Base-by-base conservation (phyloP, 1,140 invertebrate genomes). In the Palaemon carinicauda region DNA sequence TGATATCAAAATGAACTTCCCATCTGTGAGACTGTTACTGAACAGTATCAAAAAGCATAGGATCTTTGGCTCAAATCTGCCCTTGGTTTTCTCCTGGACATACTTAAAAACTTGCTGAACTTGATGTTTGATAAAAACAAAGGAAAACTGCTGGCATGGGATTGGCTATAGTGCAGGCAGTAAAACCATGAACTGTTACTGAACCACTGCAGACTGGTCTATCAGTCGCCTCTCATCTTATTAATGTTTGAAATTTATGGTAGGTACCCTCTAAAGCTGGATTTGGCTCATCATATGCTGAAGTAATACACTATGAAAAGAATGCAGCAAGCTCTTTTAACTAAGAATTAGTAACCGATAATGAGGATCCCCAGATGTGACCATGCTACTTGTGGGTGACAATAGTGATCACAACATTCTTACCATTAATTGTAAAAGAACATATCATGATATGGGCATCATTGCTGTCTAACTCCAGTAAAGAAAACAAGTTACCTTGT, bases 31-130 rank as follows among this genome's bases (percentile, higher is more conserved):
- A n/a, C n/a, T n/a, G n/a, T n/a, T n/a, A 80, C 24, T 54, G 52
- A 80, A 53, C 78, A 80, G n/a, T 80, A 80, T 27, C 78, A 50
- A 54, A 53, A 51, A 53, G 14, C 78, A 80, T 50, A 80, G 31
- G 52, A 51, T 54, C 24, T 80, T 29, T 7, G 54, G 19, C 78
- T 80, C 19, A 21, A 80, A 3, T 53, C 53, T 54, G 52, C 78
- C 19, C 78, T 80, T 24, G 51, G 17, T 54, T 80, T 53, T 31
- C 41, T 54, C n/a, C 50, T 19, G 24, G 78, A 80, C n/a, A 24
- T 52, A 53, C 78, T 80, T 9, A 14, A 29, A 52, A 80, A 53
- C 54, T 17, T 80, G 78, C 24, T 80, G 52, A 80, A 80, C 19
- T 9, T 4, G 9, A 14, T 77, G 78, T 80, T 60, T 80, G 78